phyloP scores from a whole-genome alignment of 2,888 invertebrate genomes.

The Microdon myrmicae region DNA sequence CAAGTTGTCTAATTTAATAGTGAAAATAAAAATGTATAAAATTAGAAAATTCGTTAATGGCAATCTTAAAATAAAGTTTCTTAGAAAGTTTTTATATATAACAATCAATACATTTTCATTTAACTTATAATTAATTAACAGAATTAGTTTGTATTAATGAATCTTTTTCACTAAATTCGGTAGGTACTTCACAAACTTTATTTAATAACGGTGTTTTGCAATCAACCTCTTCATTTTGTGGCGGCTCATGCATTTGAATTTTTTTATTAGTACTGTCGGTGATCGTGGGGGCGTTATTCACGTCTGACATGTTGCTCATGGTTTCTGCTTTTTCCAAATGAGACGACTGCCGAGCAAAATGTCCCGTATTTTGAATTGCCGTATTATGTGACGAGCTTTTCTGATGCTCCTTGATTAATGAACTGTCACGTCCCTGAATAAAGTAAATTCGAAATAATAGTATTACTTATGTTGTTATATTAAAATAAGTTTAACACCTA shows the following conservation, averaged over 20 bases:
- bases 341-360: no score
- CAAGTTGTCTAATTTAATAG: no score
- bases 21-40: slow-evolving; percentile 37
- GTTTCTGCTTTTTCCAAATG: no score
- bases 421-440: slow-evolving; percentile 32
- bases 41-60: slow-evolving; percentile 40
- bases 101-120: slow-evolving; percentile 2
- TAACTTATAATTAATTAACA: slow-evolving; percentile 40
- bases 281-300: slow-evolving; percentile 3
- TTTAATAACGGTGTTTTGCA: slow-evolving; percentile 62
- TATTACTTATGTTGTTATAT: no score
- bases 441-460: no score
- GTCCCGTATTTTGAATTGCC: not conserved
- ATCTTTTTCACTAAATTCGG: slow-evolving; percentile 46
- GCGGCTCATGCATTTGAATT: slow-evolving; percentile 18
- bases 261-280: slow-evolving; percentile 9
- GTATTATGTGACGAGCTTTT: no score
- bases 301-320: no score
- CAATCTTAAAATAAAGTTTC: no score
- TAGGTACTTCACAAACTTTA: slow-evolving; percentile 32
- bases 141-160: slow-evolving; percentile 39
- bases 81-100: slow-evolving; percentile 12
- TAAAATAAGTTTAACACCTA: no score
- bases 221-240: slow-evolving; percentile 56
- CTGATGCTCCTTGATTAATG: no score